Percentiles rank a stretch among this genome's conserved stretches.
These are phyloP conservation scores for Lysandra coridon DNA, from an alignment of 2,888 invertebrate species.

Conservation along the genomic window DNA sequence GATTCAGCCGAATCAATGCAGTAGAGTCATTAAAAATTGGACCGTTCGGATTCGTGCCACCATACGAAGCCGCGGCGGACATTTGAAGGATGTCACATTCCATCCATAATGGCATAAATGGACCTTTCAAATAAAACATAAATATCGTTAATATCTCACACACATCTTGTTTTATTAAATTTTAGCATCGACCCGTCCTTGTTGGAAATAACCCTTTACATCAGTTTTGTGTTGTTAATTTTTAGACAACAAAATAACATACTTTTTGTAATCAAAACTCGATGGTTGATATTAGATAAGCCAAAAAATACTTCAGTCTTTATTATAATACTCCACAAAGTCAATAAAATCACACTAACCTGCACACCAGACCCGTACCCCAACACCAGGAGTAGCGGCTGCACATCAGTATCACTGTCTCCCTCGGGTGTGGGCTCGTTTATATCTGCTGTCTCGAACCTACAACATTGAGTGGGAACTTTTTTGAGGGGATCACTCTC, in stretches of 20 bases:
- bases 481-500: too few relatives aligned
- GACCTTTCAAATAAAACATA: slow-evolving; percentile 37
- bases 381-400: slow-evolving; percentile 91
- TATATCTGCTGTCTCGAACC: slow-evolving; percentile 93
- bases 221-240: too few relatives aligned
- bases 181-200: background rate
- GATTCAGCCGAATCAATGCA: slow-evolving; percentile 51
- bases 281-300: too few relatives aligned
- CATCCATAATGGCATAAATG: slow-evolving; percentile 39
- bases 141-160: slow-evolving; percentile 29
- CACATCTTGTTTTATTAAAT: background rate
- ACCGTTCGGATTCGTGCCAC: slow-evolving; percentile 21
- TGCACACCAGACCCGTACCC: slow-evolving; percentile 81
- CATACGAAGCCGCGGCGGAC: slow-evolving; percentile 26
- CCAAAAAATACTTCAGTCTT: too few relatives aligned
- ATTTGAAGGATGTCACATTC: slow-evolving; percentile 44
- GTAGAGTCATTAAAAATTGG: slow-evolving; percentile 50
- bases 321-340: background rate
- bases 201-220: too few relatives aligned
- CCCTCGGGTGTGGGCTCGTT: slow-evolving; percentile 87
- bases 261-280: too few relatives aligned
- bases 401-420: slow-evolving; percentile 85
- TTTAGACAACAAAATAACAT: too few relatives aligned
- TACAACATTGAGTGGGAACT: slow-evolving; percentile 37
- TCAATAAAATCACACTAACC: background rate